phyloP scores from a whole-genome alignment of 2,888 invertebrate genomes.

The Patella depressa region DNA sequence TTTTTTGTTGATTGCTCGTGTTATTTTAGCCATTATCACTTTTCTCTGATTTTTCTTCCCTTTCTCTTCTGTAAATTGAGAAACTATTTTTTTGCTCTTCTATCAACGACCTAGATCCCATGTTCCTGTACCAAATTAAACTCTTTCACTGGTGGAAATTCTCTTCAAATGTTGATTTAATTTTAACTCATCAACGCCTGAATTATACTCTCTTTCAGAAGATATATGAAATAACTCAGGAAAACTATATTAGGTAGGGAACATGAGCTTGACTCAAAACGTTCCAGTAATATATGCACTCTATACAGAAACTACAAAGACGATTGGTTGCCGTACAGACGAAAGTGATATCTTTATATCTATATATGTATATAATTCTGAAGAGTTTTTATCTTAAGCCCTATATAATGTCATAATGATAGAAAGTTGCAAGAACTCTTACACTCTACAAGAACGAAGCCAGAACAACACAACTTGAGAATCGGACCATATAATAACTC shows the following conservation, averaged over 20 bases:
- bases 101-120: not conserved
- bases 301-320: too few relatives aligned
- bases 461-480: constrained; percentile 16
- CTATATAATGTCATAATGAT: too few relatives aligned
- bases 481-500: constrained; percentile 9
- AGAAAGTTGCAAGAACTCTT: too few relatives aligned
- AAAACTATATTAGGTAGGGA: not conserved
- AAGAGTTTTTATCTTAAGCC: too few relatives aligned
- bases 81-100: not conserved
- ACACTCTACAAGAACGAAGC: constrained; percentile 14
- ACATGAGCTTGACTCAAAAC: too few relatives aligned
- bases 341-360: too few relatives aligned
- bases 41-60: not conserved
- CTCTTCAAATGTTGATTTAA: too few relatives aligned
- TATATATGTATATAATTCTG: too few relatives aligned
- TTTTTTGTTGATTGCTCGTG: constrained; percentile 12
- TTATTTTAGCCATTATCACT: constrained; percentile 7
- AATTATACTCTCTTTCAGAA: not conserved
- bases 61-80: not conserved
- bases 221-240: not conserved
- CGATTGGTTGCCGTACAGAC: too few relatives aligned
- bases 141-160: not conserved
- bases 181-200: not conserved
- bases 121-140: not conserved
- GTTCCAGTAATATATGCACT: too few relatives aligned